Percentiles rank a stretch among this genome's conserved stretches.
Conservation (phyloP, 1,140 invertebrate genomes). For the Notospermus geniculatus region DNA sequence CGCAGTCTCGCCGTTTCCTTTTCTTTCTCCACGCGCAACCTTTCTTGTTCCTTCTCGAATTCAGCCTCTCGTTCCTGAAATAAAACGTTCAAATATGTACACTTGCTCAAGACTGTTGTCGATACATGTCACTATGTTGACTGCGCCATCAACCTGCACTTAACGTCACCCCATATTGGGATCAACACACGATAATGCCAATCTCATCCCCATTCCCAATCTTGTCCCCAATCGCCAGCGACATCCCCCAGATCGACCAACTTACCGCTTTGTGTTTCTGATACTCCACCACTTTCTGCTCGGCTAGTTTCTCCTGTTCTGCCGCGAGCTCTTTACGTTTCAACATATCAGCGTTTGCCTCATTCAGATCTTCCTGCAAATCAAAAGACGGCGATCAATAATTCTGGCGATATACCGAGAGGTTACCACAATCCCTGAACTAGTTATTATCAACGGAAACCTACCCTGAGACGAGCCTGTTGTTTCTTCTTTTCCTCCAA, state of each 20-base stretch:
- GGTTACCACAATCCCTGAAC: too few species aligned
- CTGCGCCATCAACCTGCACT: not conserved
- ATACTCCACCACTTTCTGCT: constrained; percentile 53
- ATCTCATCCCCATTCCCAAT: not conserved
- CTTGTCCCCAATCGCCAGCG: too few species aligned
- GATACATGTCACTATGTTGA: too few species aligned
- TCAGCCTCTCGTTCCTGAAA: constrained; percentile 52
- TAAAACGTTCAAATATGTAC: too few species aligned
- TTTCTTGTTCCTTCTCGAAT: constrained; percentile 53
- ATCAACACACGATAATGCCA: not conserved
- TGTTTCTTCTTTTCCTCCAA: constrained; percentile 46
- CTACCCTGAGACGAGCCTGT: constrained; percentile 43
- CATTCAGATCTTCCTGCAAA: constrained; percentile 50
- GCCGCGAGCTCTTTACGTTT: constrained; percentile 42
- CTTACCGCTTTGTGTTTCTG: constrained; percentile 56
- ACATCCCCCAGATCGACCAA: too few species aligned
- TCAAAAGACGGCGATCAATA: too few species aligned
- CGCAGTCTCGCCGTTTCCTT: constrained; percentile 52
- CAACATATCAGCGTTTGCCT: constrained; percentile 50
- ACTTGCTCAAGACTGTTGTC: too few species aligned
- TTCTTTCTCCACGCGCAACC: constrained; percentile 55
- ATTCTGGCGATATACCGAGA: too few species aligned
- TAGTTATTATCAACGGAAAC: constrained; percentile 6
- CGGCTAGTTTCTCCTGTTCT: constrained; percentile 50
- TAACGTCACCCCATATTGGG: not conserved